Evolutionary conservation across 2,113 vertebrate species (phyloP).

Genomic region (Rhea pennata): DNA sequence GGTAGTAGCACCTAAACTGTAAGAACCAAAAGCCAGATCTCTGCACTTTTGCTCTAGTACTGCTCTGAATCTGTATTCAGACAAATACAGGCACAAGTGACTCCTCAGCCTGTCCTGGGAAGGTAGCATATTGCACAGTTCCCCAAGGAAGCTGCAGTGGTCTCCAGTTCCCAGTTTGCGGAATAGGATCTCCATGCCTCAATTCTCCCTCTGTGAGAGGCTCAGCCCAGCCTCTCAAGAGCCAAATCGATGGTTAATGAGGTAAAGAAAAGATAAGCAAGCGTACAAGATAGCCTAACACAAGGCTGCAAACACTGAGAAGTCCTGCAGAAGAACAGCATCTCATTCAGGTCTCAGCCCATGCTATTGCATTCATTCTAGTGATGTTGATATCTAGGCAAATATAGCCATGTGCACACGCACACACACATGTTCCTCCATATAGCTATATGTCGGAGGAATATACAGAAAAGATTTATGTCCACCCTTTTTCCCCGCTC

Average conservation of each 20-base stretch:
- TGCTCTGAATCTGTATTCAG: background rate
- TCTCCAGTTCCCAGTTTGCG: background rate
- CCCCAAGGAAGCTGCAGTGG: background rate
- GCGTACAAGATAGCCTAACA: background rate
- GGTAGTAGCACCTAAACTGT: background rate
- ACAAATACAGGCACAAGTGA: background rate
- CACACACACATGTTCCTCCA: background rate
- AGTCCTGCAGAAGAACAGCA: background rate
- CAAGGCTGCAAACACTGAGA: background rate
- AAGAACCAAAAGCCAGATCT: background rate
- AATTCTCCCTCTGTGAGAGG: background rate
- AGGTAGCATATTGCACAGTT: background rate
- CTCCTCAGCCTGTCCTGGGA: background rate
- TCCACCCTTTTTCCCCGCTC: background rate
- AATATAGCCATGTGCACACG: fast-evolving
- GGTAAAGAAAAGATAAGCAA: background rate
- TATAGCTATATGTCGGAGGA: background rate
- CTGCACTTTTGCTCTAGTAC: background rate
- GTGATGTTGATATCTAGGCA: background rate
- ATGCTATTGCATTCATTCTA: fast-evolving
- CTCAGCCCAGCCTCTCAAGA: background rate
- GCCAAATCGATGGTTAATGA: fast-evolving
- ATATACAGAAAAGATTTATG: background rate
- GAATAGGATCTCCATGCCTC: background rate
- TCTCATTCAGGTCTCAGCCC: background rate